phyloP scores from a whole-genome alignment of 2,797 vertebrate genomes.

The Odontamblyopus lacepedii region DNA sequence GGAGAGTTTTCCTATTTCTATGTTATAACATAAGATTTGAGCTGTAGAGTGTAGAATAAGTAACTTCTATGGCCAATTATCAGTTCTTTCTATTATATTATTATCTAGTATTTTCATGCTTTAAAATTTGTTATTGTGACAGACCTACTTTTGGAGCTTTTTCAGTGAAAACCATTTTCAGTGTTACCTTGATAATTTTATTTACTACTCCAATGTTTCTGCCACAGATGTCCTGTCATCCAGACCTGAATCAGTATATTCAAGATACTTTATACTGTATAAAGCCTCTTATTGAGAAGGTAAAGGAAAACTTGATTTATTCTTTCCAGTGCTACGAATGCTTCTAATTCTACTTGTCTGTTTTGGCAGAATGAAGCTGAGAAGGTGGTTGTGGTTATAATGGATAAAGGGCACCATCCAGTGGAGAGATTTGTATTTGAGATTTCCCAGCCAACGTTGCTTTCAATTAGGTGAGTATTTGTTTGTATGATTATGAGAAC shows the following conservation, averaged over 20 bases:
- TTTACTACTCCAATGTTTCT: background rate
- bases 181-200: too few species aligned
- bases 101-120: too few species aligned
- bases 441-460: conserved; percentile 92
- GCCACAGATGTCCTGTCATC: conserved; percentile 95
- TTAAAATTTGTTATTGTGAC: background rate
- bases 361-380: conserved; percentile 91
- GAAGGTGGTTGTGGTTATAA: conserved; percentile 95
- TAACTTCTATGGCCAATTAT: too few species aligned
- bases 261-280: conserved; percentile 95
- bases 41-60: too few species aligned
- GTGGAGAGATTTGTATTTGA: conserved; percentile 99
- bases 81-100: too few species aligned
- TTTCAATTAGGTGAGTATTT: conserved; percentile 87
- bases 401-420: conserved; percentile 98
- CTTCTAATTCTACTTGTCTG: background rate
- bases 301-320: conserved; percentile 41
- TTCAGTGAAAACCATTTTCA: background rate
- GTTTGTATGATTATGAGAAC: background rate
- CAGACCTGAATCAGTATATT: conserved; percentile 95
- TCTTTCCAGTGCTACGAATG: background rate
- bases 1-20: too few species aligned
- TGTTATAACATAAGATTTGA: too few species aligned
- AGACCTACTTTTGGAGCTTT: background rate
- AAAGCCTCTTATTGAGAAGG: conserved; percentile 96